Evolutionary conservation across 2,888 invertebrate genomes (phyloP).

Genomic region (Brenthis daphne): DNA sequence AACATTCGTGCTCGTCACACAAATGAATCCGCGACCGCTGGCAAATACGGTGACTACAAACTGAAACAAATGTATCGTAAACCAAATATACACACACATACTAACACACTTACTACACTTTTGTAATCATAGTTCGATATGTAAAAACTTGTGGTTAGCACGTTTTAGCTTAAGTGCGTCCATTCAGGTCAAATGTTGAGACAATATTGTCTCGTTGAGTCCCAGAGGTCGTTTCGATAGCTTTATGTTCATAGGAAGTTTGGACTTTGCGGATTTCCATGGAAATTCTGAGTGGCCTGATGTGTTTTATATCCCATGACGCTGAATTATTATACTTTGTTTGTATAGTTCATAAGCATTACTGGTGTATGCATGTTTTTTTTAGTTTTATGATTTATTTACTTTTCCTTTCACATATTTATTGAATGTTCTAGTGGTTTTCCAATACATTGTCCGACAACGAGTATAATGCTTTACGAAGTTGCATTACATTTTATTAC

Average conservation of each 20-base stretch:
- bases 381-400: not conserved
- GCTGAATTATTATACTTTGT: conserved; percentile 20
- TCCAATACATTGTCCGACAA: too few relatives aligned
- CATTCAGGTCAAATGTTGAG: conserved; percentile 30
- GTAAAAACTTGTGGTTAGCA: not conserved
- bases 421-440: too few relatives aligned
- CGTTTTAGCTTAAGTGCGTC: not conserved
- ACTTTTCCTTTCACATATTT: not conserved
- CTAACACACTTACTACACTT: not conserved
- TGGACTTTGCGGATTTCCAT: conserved; percentile 26
- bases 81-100: not conserved
- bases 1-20: too few relatives aligned
- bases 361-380: not conserved
- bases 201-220: conserved; percentile 31
- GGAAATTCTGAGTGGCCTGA: conserved; percentile 21
- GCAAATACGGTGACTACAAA: too few relatives aligned
- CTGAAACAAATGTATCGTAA: too few relatives aligned
- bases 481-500: too few relatives aligned
- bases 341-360: conserved; percentile 3
- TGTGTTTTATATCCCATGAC: conserved; percentile 22
- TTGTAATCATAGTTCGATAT: not conserved
- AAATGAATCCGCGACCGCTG: too few relatives aligned
- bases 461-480: too few relatives aligned
- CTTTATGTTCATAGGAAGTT: conserved; percentile 29
- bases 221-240: conserved; percentile 29